Conservation (phyloP, 2,797 vertebrate genomes). For the Silurus aristotelis region DNA sequence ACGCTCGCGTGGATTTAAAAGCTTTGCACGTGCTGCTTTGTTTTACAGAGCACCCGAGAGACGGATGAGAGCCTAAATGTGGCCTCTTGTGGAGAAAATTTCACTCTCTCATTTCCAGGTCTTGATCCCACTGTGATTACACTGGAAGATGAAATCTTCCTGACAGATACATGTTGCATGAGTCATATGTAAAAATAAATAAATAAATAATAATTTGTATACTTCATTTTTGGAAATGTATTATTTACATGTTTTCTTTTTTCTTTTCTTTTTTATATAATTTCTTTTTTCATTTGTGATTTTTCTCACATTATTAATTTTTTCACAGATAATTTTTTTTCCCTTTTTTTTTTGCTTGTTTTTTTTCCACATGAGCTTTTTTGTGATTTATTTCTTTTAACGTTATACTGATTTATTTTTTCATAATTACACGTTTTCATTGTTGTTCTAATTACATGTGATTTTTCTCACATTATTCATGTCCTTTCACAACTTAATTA, state of each 20-base stretch:
- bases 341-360: background rate
- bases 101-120: background rate
- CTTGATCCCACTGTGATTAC: background rate
- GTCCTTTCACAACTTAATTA: too few species aligned
- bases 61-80: background rate
- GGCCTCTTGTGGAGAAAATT: background rate
- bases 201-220: background rate
- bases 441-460: too few species aligned
- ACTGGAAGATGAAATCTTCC: background rate
- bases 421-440: too few species aligned
- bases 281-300: background rate
- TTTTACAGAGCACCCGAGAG: background rate
- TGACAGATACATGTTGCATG: background rate
- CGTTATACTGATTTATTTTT: background rate
- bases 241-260: too few species aligned
- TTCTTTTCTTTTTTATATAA: too few species aligned
- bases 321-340: background rate
- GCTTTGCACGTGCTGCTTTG: slow-evolving; percentile 3
- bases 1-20: background rate
- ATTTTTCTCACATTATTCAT: too few species aligned
- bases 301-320: background rate
- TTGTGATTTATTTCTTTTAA: background rate
- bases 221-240: background rate
- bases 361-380: background rate
- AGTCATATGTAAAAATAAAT: background rate